Evolutionary conservation across 2,797 vertebrate genomes (phyloP).

Genomic region (Anomalospiza imberbis): DNA sequence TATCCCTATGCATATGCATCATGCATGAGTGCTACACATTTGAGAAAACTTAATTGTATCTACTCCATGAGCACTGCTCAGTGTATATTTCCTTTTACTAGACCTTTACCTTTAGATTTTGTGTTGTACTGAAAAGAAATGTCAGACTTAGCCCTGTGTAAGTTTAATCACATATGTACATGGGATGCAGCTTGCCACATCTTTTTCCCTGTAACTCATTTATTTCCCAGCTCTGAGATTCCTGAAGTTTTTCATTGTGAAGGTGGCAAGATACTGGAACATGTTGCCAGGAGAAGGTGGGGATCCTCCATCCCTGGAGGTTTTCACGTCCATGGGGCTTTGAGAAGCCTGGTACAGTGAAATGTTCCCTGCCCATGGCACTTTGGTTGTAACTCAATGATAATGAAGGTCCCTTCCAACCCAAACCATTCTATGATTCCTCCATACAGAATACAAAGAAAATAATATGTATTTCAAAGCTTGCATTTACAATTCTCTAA

Average conservation of each 20-base stretch:
- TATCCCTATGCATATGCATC: background rate
- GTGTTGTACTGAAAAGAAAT: background rate
- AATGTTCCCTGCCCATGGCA: background rate
- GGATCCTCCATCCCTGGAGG: background rate
- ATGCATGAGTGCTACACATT: background rate
- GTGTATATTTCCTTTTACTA: background rate
- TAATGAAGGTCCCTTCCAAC: background rate
- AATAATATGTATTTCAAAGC: background rate
- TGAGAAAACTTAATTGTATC: background rate
- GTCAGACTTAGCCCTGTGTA: background rate
- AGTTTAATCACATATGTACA: background rate
- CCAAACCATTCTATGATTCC: background rate
- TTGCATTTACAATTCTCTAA: background rate
- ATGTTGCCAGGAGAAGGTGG: background rate
- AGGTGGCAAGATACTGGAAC: background rate
- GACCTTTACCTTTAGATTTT: background rate
- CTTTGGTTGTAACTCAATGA: accelerated
- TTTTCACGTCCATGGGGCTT: background rate
- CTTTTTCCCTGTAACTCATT: background rate
- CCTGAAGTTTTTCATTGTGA: background rate
- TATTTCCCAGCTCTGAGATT: background rate
- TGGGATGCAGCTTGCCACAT: background rate
- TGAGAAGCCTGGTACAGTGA: background rate
- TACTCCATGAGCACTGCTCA: background rate
- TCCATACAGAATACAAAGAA: background rate